A percentile compares a stretch with the other conserved stretches of the same genome.
phyloP scores from a whole-genome alignment of 2,797 vertebrate genomes.

The Danio jaintianensis region DNA sequence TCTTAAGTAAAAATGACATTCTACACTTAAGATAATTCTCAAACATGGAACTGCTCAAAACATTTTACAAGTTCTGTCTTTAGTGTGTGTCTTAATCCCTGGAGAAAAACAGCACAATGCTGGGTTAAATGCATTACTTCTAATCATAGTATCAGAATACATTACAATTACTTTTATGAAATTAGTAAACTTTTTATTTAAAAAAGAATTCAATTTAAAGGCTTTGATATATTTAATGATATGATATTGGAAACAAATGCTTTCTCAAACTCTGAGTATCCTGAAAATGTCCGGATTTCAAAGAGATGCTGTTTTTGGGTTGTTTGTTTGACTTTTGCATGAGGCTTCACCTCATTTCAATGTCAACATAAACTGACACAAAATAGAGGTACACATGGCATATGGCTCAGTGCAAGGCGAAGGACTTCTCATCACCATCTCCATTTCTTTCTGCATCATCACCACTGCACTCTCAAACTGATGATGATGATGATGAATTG shows the following conservation, averaged over 20 bases:
- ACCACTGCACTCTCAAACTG: constrained; percentile 62
- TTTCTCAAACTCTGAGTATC: constrained; percentile 5
- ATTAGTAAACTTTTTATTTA: neutral
- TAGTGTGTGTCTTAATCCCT: neutral
- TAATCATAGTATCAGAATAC: neutral
- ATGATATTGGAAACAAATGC: neutral
- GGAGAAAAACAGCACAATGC: neutral
- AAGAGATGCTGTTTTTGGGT: neutral
- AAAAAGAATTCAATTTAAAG: neutral
- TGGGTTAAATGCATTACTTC: neutral
- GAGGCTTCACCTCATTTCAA: constrained; percentile 39
- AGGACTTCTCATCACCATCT: constrained; percentile 58
- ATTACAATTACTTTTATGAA: neutral
- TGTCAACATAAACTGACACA: constrained; percentile 23
- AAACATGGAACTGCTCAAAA: neutral
- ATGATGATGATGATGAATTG: constrained; percentile 67
- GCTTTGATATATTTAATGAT: neutral
- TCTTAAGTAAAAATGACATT: neutral
- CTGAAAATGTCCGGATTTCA: neutral
- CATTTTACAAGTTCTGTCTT: neutral
- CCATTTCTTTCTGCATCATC: constrained; percentile 62
- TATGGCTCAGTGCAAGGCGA: constrained; percentile 56
- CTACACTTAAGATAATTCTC: neutral
- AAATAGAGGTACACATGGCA: constrained; percentile 36
- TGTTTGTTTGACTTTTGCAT: constrained; percentile 33